Evolutionary conservation across 2,888 invertebrate genomes (phyloP).

Genomic region (Cataglyphis livida): DNA sequence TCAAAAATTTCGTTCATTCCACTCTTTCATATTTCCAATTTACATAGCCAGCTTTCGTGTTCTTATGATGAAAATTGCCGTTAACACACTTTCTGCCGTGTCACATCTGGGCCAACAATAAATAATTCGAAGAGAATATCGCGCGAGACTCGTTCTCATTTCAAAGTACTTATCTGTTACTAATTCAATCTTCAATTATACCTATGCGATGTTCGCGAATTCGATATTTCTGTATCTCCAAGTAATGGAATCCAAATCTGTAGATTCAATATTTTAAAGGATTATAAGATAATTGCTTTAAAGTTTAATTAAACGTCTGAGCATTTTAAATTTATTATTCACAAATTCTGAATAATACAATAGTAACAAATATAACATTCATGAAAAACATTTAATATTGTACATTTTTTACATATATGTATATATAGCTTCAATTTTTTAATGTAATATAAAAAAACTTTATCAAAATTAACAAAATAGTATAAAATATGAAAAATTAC

Average conservation of each 20-base stretch:
- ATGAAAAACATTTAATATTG: neutral
- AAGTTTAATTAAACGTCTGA: neutral
- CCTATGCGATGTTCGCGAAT: neutral
- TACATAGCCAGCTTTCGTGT: conserved; percentile 17
- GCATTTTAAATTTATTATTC: neutral
- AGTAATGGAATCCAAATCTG: neutral
- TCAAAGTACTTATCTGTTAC: conserved; percentile 33
- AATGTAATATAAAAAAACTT: neutral
- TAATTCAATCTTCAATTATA: conserved; percentile 34
- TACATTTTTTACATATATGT: neutral
- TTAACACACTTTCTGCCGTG: conserved; percentile 39
- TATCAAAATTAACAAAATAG: neutral
- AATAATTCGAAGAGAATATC: conserved; percentile 44
- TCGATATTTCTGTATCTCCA: neutral
- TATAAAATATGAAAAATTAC: neutral
- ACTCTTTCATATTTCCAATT: conserved; percentile 22
- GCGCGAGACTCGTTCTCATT: conserved; percentile 41
- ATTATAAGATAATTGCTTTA: neutral
- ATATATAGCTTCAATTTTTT: neutral
- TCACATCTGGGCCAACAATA: conserved; percentile 46
- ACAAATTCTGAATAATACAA: neutral
- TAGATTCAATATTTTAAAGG: neutral
- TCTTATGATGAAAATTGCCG: conserved; percentile 38
- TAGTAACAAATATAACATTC: neutral
- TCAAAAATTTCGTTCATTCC: conserved; percentile 10